Conservation (phyloP, 2,113 vertebrate genomes). For the Sinosuthora webbiana region DNA sequence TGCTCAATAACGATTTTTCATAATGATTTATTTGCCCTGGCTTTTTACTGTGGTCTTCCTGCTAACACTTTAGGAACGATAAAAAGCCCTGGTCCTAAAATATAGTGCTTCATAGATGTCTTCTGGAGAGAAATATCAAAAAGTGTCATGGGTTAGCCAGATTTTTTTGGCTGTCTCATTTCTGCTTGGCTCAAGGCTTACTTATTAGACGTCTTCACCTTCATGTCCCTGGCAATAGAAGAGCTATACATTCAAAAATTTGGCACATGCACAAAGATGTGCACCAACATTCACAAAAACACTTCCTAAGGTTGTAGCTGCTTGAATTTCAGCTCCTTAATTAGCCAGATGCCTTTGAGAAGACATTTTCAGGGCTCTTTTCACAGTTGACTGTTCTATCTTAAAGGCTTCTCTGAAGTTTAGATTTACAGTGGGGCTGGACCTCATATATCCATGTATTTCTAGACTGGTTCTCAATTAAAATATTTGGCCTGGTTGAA, state of each 20-base stretch:
- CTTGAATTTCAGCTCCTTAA: slow-evolving; percentile 31
- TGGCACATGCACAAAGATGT: slow-evolving; percentile 30
- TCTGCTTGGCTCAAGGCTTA: slow-evolving; percentile 39
- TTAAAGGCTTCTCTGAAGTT: neutral
- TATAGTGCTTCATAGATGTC: neutral
- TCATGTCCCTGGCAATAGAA: neutral
- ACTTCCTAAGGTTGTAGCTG: slow-evolving; percentile 28
- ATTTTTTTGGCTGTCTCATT: slow-evolving; percentile 41
- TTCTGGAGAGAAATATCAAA: slow-evolving; percentile 31
- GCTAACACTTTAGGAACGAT: neutral
- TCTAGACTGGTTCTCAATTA: neutral
- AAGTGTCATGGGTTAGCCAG: neutral
- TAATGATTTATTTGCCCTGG: neutral
- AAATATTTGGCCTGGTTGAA: neutral
- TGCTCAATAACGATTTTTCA: slow-evolving; percentile 28
- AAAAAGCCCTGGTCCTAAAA: slow-evolving; percentile 43
- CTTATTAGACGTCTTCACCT: slow-evolving; percentile 7
- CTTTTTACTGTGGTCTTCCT: slow-evolving; percentile 22
- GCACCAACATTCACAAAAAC: neutral
- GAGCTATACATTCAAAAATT: slow-evolving; percentile 15
- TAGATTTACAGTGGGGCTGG: neutral
- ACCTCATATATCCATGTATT: neutral
- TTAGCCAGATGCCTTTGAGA: slow-evolving; percentile 16
- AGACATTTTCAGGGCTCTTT: slow-evolving; percentile 10
- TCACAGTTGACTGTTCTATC: neutral